These are phyloP conservation scores for Carapus acus DNA, from an alignment of 2,797 vertebrate genomes.

Conservation along the genomic window DNA sequence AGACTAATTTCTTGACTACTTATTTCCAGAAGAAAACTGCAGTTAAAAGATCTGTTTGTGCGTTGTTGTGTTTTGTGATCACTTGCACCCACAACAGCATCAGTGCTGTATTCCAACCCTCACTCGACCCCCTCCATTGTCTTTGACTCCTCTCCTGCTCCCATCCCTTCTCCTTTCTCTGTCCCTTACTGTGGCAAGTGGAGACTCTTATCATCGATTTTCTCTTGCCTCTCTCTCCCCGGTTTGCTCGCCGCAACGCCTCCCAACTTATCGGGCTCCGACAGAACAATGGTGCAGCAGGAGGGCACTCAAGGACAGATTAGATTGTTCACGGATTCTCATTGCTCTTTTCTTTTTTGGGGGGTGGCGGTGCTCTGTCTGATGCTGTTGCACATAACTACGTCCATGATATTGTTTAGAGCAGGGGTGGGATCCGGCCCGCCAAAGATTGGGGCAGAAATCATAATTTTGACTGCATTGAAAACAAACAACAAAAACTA, in stretches of 20 bases:
- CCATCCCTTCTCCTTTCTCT: conserved; percentile 4
- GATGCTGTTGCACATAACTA: conserved; percentile 26
- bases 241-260: conserved; percentile 55
- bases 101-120: conserved; percentile 2
- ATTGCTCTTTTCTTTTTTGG: conserved; percentile 55
- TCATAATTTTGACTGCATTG: no score
- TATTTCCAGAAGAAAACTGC: no score
- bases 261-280: conserved; percentile 63
- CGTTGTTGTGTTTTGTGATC: conserved; percentile 10
- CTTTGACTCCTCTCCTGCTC: conserved; percentile 6
- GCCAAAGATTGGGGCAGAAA: no score
- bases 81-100: neutral
- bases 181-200: conserved; percentile 57
- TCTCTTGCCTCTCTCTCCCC: conserved; percentile 45
- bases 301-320: conserved; percentile 70
- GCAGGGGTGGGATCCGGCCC: no score
- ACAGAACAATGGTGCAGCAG: conserved; percentile 64
- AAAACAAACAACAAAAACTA: no score
- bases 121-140: neutral
- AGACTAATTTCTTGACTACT: no score
- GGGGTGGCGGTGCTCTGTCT: conserved; percentile 30
- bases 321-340: conserved; percentile 62
- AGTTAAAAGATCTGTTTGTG: no score
- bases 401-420: conserved; percentile 43
- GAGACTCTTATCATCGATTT: conserved; percentile 68